A percentile compares a stretch with the other conserved stretches of the same genome.
phyloP scores from a whole-genome alignment of 2,113 vertebrate species.

The Corydoras sp. region DNA sequence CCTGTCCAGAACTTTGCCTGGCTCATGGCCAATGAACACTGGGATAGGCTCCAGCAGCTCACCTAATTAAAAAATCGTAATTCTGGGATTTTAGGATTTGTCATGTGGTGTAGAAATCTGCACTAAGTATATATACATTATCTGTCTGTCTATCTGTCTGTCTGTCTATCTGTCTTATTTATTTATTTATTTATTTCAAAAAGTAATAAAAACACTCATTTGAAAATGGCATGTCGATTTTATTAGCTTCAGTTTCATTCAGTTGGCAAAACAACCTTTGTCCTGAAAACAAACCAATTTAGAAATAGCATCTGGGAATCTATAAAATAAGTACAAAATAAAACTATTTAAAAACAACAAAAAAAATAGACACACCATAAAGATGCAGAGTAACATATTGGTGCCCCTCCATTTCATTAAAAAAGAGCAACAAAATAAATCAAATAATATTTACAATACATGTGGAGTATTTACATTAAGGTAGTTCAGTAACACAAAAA shows the following conservation, averaged over 20 bases:
- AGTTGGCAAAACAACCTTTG: conserved; percentile 69
- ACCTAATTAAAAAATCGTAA: too few species aligned
- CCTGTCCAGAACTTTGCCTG: too few species aligned
- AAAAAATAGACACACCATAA: conserved; percentile 52
- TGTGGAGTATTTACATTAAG: conserved; percentile 71
- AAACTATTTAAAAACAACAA: conserved; percentile 49
- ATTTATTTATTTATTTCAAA: conserved; percentile 2
- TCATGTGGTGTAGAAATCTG: too few species aligned
- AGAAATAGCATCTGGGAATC: conserved; percentile 49
- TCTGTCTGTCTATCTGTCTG: too few species aligned
- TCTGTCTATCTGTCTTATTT: too few species aligned
- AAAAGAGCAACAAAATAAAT: conserved; percentile 45
- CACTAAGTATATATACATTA: too few species aligned
- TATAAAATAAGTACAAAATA: conserved; percentile 65
- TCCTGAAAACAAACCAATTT: conserved; percentile 65
- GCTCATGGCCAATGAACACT: too few species aligned
- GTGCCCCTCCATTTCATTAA: conserved; percentile 62
- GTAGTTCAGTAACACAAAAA: conserved; percentile 66
- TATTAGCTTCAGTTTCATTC: conserved; percentile 69
- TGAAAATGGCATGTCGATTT: conserved; percentile 62
- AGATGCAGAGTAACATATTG: conserved; percentile 54
- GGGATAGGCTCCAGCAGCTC: too few species aligned
- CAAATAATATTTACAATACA: conserved; percentile 68
- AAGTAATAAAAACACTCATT: conserved; percentile 28
- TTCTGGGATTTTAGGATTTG: too few species aligned